phyloP scores from a whole-genome alignment of 2,888 invertebrate species.

The Ametastegia equiseti region DNA sequence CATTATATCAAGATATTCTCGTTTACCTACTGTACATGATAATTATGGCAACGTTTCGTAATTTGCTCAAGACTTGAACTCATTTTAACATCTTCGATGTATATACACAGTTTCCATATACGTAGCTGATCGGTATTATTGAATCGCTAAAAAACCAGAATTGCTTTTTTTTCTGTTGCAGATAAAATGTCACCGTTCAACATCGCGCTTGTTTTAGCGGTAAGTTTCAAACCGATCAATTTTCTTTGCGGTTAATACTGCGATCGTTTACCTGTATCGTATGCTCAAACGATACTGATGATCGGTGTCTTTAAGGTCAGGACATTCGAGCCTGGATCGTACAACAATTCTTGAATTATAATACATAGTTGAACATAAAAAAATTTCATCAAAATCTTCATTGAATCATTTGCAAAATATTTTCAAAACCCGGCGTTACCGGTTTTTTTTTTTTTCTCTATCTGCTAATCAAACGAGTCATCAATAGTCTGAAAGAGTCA shows the following conservation, averaged over 20 bases:
- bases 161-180: conserved; percentile 14
- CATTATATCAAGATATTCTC: too few relatives aligned
- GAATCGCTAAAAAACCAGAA: not conserved
- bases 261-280: not conserved
- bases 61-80: not conserved
- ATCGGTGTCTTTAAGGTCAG: not conserved
- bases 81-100: not conserved
- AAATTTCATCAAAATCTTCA: not conserved
- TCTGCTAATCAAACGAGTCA: not conserved
- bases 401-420: not conserved
- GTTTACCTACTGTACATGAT: too few relatives aligned
- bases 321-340: not conserved
- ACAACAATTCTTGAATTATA: not conserved
- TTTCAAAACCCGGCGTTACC: not conserved
- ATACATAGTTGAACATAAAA: not conserved
- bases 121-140: not conserved
- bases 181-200: conserved; percentile 30
- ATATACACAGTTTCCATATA: too few relatives aligned
- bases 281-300: not conserved
- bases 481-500: not conserved
- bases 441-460: too few relatives aligned
- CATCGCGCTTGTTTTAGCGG: conserved; percentile 24
- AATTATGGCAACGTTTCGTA: not conserved
- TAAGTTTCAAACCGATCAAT: conserved; percentile 20
- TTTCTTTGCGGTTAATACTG: conserved; percentile 1